A percentile compares a stretch with the other conserved stretches of the same genome.
These are phyloP conservation scores for Albula glossodonta DNA, from an alignment of 2,113 vertebrate genomes.

Conservation along the genomic window DNA sequence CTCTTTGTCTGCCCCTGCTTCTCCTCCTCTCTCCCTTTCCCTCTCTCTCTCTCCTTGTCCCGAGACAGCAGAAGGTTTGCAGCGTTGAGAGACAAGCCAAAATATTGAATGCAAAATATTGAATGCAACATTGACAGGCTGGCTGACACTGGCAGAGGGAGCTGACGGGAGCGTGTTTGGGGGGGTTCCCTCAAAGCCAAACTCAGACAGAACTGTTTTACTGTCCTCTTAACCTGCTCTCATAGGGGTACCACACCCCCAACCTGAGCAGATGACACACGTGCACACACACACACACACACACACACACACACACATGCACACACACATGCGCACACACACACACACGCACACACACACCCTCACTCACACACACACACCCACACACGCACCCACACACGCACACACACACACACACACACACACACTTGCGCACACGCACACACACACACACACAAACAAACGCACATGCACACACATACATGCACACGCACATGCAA, in stretches of 20 bases:
- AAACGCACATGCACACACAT: neutral
- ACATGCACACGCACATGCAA: neutral
- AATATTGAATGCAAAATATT: too few relatives aligned
- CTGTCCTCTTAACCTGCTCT: neutral
- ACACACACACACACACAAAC: slow-evolving; percentile 3
- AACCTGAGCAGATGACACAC: too few relatives aligned
- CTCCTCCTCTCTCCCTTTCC: slow-evolving; percentile 20
- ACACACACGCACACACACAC: too few relatives aligned
- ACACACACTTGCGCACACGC: slow-evolving; percentile 8
- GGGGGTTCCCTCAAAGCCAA: neutral
- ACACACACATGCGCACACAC: too few relatives aligned
- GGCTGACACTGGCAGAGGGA: slow-evolving; percentile 27
- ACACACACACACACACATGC: neutral
- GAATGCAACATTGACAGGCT: slow-evolving; percentile 16
- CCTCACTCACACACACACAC: too few relatives aligned
- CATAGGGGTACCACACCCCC: neutral
- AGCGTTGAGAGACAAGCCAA: slow-evolving; percentile 28
- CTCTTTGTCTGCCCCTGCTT: slow-evolving; percentile 11
- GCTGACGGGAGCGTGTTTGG: slow-evolving; percentile 10
- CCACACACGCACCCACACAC: too few relatives aligned
- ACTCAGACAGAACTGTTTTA: neutral
- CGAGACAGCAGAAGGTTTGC: slow-evolving; percentile 30
- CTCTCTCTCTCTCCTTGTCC: slow-evolving; percentile 1
- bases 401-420: neutral
- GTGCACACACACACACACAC: neutral